phyloP scores from a whole-genome alignment of 2,113 vertebrate genomes.

The Daubentonia madagascariensis region DNA sequence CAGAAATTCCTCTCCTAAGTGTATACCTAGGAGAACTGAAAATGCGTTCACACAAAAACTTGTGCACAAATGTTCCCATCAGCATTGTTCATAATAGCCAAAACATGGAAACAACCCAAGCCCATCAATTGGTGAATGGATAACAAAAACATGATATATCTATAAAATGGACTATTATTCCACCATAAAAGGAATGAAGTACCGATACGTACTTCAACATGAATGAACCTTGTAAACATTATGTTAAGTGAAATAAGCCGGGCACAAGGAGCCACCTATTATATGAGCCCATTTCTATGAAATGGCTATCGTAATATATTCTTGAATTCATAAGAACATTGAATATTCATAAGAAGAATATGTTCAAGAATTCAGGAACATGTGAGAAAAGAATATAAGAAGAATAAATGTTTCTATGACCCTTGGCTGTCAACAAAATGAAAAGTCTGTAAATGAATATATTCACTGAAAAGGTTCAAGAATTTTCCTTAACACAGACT shows the following conservation, averaged over 20 bases:
- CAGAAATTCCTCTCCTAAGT: neutral
- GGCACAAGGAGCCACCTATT: neutral
- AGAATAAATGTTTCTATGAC: neutral
- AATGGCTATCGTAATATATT: neutral
- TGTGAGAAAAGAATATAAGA: neutral
- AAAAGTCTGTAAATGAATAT: neutral
- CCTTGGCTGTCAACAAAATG: neutral
- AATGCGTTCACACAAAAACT: neutral
- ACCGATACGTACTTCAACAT: too few species aligned
- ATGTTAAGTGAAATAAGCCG: neutral
- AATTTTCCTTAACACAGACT: neutral
- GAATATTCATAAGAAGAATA: neutral
- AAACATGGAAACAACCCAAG: neutral
- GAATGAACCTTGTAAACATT: neutral
- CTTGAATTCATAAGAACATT: neutral
- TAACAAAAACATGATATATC: neutral
- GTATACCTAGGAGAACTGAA: neutral
- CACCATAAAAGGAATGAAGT: neutral
- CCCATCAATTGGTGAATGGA: neutral
- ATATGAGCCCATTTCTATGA: neutral
- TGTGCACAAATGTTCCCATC: neutral
- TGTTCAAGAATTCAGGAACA: neutral
- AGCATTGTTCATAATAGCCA: neutral
- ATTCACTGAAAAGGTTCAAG: neutral
- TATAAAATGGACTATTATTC: neutral